These are phyloP conservation scores for Schizothorax lantsangensis DNA, from an alignment of 2,797 vertebrate species.

Conservation along the genomic window DNA sequence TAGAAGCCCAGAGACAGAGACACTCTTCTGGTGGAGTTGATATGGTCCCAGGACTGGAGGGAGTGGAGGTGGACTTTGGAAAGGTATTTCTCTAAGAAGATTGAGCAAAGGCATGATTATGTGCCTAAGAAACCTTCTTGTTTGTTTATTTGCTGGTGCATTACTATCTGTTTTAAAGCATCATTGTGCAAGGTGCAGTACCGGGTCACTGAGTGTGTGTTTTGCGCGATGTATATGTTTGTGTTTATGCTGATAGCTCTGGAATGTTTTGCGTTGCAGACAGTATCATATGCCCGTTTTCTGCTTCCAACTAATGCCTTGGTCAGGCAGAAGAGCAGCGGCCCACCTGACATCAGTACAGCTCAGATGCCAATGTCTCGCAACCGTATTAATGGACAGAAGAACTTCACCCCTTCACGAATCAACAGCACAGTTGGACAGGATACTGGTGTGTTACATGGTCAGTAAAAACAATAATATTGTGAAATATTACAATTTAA, in stretches of 20 bases:
- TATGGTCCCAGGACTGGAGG: conserved; percentile 90
- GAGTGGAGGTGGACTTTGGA: conserved; percentile 89
- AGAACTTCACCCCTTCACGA: conserved; percentile 75
- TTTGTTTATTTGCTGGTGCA: not conserved
- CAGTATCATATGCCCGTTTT: conserved; percentile 94
- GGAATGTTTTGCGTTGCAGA: conserved; percentile 72
- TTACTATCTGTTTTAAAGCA: conserved; percentile 16
- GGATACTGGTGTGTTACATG: conserved; percentile 70
- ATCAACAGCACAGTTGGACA: conserved; percentile 66
- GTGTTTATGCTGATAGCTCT: conserved; percentile 1
- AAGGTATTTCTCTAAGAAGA: conserved; percentile 77
- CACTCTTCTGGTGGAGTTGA: conserved; percentile 88
- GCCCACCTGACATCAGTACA: conserved; percentile 69
- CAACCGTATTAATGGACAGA: conserved; percentile 77
- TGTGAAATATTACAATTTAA: not conserved
- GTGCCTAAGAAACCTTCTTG: not conserved
- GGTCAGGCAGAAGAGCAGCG: conserved; percentile 84
- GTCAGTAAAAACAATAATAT: not conserved
- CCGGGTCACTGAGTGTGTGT: not conserved
- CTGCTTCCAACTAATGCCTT: conserved; percentile 94
- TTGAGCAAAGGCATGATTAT: not conserved
- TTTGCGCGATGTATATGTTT: conserved; percentile 15
- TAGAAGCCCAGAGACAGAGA: conserved; percentile 89
- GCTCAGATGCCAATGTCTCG: conserved; percentile 72
- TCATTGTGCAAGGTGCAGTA: conserved; percentile 6